Base-by-base conservation (phyloP, 2,888 invertebrate genomes). In the Himalopsyche anomala region DNA sequence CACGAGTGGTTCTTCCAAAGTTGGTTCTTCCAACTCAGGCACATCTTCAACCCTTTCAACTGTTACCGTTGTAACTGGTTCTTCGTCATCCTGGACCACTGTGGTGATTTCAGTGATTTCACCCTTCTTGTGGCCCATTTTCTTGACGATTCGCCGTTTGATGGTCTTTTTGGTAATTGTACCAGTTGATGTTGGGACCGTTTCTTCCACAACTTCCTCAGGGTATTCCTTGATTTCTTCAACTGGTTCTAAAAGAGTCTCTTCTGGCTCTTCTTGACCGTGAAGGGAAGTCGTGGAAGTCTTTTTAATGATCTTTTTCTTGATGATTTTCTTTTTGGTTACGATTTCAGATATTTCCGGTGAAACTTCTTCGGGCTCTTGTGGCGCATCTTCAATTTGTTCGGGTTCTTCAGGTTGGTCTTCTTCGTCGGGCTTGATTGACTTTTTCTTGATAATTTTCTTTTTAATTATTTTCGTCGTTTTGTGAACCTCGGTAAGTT, bases 61-160 rank as follows among this genome's bases (percentile, higher is more conserved):
- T n/a, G 90, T 89, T 0, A 92, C 90, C 0, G 91, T 91, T 0
- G 91, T 91, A 0, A 91, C 89, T 0, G 92, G 91, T 1, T 89
- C 89, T 82, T 92, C 91, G 36, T 91, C 91, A 4, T 92, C 91
- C 84, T 91, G 91, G 87, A 92, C 90, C 19, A 92, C 90, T 6
- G 93, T 93, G 4, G 92, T 90, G 17, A 92, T 92, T 89, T 92
- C 92, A 1, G 94, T 92, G 11, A 92, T 90, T 89, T 93, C 92
- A 87, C 91, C 90, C 82, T 92, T 92, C 0, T 90, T 90, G 1
- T 92, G 93, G 82, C 91, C 91, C 86, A 90, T 91, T 84, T 92
- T 92, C 89, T 92, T 94, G 1, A 93, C 91, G 4, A 91, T 91
- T 0, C 92, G 92, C 87, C 91, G 93, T 4, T 92, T 93, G 0